Conservation (phyloP, 2,113 vertebrate species). For the Ifrita kowaldi region DNA sequence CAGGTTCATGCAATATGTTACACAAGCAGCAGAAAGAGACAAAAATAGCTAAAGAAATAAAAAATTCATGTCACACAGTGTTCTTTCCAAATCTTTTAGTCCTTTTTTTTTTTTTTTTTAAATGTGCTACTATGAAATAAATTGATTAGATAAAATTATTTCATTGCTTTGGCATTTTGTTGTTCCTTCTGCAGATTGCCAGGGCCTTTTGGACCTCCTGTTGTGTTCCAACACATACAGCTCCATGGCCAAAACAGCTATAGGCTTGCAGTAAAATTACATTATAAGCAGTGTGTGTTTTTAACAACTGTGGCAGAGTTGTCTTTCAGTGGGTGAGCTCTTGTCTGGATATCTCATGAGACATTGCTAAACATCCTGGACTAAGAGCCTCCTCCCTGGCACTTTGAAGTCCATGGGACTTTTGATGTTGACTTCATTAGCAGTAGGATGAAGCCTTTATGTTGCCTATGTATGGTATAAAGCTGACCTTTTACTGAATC, state of each 20-base stretch:
- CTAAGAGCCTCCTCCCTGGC: not conserved
- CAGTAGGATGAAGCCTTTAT: not conserved
- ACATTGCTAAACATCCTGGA: not conserved
- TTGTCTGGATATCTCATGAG: not conserved
- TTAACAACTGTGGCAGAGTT: not conserved
- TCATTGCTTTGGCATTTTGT: not conserved
- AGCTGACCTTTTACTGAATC: not conserved
- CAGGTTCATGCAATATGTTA: not conserved
- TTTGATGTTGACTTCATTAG: not conserved
- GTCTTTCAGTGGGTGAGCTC: not conserved
- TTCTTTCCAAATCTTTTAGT: not conserved
- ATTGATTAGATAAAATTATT: not conserved
- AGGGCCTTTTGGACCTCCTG: not conserved
- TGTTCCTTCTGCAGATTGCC: not conserved
- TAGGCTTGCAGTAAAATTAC: not conserved
- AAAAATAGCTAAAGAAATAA: not conserved
- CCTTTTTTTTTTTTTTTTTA: not conserved
- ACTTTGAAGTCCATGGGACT: not conserved
- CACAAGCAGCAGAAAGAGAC: not conserved
- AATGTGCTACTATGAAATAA: not conserved
- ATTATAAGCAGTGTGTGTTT: not conserved
- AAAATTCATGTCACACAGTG: not conserved
- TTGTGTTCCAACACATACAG: rapidly evolving
- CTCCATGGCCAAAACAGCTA: not conserved
- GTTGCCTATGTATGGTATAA: not conserved